Percentiles rank a stretch among this genome's conserved stretches.
These are phyloP conservation scores for Antitype chi DNA, from an alignment of 2,888 invertebrate species.

Conservation along the genomic window DNA sequence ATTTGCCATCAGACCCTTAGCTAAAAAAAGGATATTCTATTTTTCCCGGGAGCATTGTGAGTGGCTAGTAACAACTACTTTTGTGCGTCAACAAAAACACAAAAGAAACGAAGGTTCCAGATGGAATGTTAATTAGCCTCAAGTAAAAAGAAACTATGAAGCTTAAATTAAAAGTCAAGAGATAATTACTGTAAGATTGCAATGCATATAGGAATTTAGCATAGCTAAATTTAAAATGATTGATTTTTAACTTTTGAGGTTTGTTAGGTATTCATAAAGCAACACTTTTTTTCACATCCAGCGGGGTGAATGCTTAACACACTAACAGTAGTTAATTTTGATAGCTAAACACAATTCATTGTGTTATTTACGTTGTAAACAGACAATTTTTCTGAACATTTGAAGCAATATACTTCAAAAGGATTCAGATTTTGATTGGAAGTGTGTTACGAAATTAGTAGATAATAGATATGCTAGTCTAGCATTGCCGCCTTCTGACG, in stretches of 20 bases:
- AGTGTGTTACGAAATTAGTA: too few relatives aligned
- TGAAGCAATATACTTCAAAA: too few relatives aligned
- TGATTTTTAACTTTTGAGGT: background rate
- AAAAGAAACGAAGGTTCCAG: background rate
- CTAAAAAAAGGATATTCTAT: background rate
- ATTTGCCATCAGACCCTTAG: background rate
- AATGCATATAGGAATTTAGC: background rate
- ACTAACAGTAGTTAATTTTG: too few relatives aligned
- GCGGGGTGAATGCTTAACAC: too few relatives aligned
- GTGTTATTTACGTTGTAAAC: too few relatives aligned
- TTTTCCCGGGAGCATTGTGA: background rate
- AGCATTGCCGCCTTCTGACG: background rate
- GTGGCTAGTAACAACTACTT: background rate
- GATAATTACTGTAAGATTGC: background rate
- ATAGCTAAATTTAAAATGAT: background rate
- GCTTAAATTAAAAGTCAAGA: background rate
- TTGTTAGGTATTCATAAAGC: background rate
- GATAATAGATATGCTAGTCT: background rate
- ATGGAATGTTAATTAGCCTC: background rate
- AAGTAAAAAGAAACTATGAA: background rate
- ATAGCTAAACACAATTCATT: too few relatives aligned
- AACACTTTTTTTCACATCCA: background rate
- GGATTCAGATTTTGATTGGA: background rate
- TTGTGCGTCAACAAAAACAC: constrained; percentile 4
- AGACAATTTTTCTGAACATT: too few relatives aligned